Conservation (phyloP, 2,797 vertebrate genomes). For the Coracias cyanogaster region DNA sequence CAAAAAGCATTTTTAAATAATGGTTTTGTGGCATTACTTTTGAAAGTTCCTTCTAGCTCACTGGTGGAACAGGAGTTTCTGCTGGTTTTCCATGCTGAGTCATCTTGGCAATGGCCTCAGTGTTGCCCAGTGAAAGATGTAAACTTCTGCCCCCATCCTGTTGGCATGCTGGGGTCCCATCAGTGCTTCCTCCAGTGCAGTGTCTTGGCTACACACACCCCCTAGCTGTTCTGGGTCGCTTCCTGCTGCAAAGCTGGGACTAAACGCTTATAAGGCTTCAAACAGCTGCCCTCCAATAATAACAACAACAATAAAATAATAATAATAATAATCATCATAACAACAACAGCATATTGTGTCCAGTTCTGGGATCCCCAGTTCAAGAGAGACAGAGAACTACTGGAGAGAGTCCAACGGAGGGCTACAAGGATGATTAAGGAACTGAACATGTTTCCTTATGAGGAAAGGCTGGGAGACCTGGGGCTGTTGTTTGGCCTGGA, state of each 20-base stretch:
- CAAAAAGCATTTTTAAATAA: neutral
- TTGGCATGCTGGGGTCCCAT: neutral
- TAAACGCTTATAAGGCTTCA: neutral
- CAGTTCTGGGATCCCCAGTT: too few species aligned
- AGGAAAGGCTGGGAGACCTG: neutral
- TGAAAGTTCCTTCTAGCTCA: neutral
- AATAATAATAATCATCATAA: too few species aligned
- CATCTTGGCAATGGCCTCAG: neutral
- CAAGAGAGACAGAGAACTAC: too few species aligned
- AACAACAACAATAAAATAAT: neutral
- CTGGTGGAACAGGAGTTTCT: neutral
- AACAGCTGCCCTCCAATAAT: neutral
- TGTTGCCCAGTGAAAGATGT: neutral
- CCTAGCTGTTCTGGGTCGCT: neutral
- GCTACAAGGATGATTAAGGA: neutral
- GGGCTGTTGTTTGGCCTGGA: neutral
- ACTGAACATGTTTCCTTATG: neutral
- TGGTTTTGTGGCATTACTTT: neutral
- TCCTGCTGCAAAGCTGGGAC: neutral
- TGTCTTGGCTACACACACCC: fast-evolving
- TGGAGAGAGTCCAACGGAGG: neutral
- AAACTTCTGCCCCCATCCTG: neutral
- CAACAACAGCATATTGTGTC: neutral
- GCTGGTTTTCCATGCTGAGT: neutral
- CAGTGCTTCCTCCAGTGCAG: fast-evolving